These are phyloP conservation scores for Apantesis nais DNA, from an alignment of 2,888 invertebrate genomes.

Conservation along the genomic window DNA sequence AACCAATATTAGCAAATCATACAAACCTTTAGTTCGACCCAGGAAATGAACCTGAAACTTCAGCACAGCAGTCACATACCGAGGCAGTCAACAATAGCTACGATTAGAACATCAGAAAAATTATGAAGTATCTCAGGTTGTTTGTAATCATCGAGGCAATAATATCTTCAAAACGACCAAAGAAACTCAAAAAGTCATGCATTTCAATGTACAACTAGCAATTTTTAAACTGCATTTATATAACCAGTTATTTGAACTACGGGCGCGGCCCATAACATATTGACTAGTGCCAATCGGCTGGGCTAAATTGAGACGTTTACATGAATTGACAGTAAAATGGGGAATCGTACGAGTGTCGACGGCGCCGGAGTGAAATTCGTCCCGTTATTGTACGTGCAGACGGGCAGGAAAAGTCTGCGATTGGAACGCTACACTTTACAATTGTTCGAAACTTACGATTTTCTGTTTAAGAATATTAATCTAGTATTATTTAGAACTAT, in stretches of 20 bases:
- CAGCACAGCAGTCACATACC: too few relatives aligned
- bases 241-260: constrained; percentile 38
- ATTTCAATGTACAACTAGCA: constrained; percentile 30
- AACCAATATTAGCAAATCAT: too few relatives aligned
- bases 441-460: not conserved
- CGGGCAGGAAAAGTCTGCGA: constrained; percentile 48
- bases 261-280: constrained; percentile 46
- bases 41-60: too few relatives aligned
- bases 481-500: not conserved
- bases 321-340: constrained; percentile 79
- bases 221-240: constrained; percentile 42
- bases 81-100: not conserved
- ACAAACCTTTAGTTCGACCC: too few relatives aligned
- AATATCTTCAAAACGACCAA: not conserved
- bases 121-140: too few relatives aligned
- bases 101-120: not conserved
- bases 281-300: constrained; percentile 47
- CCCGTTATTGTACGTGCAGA: constrained; percentile 62
- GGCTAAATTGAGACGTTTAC: constrained; percentile 80
- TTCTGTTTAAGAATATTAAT: not conserved
- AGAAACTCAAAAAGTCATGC: constrained; percentile 13
- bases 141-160: too few relatives aligned
- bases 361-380: constrained; percentile 76
- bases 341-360: constrained; percentile 62
- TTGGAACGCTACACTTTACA: constrained; percentile 9